Base-by-base conservation (phyloP, 2,797 vertebrate genomes). In the Danio kyathit region DNA sequence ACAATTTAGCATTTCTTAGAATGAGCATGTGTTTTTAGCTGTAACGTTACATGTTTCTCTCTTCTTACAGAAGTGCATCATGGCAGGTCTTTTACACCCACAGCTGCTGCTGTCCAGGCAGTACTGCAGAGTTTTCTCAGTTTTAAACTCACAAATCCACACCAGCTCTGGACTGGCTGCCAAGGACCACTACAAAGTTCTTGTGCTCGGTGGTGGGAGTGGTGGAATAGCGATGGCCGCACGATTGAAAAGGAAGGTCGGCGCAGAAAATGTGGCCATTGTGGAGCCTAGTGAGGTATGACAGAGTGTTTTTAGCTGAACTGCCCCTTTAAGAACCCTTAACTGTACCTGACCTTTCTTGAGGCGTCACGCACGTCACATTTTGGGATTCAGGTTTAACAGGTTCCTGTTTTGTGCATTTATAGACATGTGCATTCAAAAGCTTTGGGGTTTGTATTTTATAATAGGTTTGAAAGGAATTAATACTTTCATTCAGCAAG, bases 151-250 rank as follows among this genome's bases (percentile, higher is more conserved):
- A 13, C 86, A 82, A 71, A 85, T 98, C 0, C 96, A 97, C 86
- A 93, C 92, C 0, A 93, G 92, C 74, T 88, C 91, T 76, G 84
- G 73, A 12, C 85, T 82, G 19, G 88, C 90, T 41, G 90, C 94
- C 74, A 96, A 92, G 84, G 93, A 94, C 85, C 94, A 98, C 86
- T 96, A 96, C 77, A 95, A 97, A 85, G 93, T 98, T 12, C 92
- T 99, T 0, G 96, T 99, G 69, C 90, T 99, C 0, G 98, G 98
- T 10, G 98, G 98, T 83, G 98, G 98, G 3, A 89, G 91, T 6
- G 97, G 96, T 0, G 98, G 98, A 2, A 95, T 98, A 17, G 0
- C 95, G 16, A 99, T 99, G 98, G 92, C 96, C 0, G 92, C 97
- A 5, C 94, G 98, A 1, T 95, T 99, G 96, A 99, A 97, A 91